These are phyloP conservation scores for Labeo rohita DNA, from an alignment of 2,113 vertebrate species.

Conservation along the genomic window DNA sequence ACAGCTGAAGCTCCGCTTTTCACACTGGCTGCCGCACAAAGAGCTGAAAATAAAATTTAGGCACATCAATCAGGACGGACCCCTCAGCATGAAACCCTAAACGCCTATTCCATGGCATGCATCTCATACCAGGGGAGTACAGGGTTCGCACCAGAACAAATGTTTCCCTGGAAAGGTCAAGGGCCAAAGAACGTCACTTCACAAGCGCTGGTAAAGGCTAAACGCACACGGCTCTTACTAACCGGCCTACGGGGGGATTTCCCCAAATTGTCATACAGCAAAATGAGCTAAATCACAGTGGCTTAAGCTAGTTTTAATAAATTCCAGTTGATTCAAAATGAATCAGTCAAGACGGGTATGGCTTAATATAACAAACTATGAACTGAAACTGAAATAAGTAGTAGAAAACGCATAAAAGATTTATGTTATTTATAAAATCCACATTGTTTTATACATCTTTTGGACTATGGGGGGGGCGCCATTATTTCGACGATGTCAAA, in stretches of 20 bases:
- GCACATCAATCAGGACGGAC: conserved; percentile 75
- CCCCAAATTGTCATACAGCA: not conserved
- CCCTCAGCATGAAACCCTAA: conserved; percentile 75
- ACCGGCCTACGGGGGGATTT: conserved; percentile 35
- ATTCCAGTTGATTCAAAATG: not conserved
- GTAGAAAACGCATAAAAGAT: too few species aligned
- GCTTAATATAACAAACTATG: too few species aligned
- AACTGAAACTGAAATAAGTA: too few species aligned
- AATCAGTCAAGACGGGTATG: not conserved
- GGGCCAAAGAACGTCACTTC: conserved; percentile 34
- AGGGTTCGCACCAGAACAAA: conserved; percentile 75
- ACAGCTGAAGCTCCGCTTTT: conserved; percentile 56
- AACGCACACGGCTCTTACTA: conserved; percentile 16
- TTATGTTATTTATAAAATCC: too few species aligned
- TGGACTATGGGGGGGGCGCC: too few species aligned
- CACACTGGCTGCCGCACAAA: conserved; percentile 76
- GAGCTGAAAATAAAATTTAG: conserved; percentile 78
- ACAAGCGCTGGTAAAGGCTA: conserved; percentile 38
- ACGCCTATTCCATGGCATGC: conserved; percentile 71
- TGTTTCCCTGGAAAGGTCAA: conserved; percentile 79
- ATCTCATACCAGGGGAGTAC: conserved; percentile 74
- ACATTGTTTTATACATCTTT: too few species aligned
- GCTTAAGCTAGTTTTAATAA: not conserved
- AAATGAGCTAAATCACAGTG: not conserved
- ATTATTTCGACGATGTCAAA: too few species aligned